Percentiles rank a stretch among this genome's conserved stretches.
Conservation (phyloP, 2,113 vertebrate species). For the Malurus cyaneus region DNA sequence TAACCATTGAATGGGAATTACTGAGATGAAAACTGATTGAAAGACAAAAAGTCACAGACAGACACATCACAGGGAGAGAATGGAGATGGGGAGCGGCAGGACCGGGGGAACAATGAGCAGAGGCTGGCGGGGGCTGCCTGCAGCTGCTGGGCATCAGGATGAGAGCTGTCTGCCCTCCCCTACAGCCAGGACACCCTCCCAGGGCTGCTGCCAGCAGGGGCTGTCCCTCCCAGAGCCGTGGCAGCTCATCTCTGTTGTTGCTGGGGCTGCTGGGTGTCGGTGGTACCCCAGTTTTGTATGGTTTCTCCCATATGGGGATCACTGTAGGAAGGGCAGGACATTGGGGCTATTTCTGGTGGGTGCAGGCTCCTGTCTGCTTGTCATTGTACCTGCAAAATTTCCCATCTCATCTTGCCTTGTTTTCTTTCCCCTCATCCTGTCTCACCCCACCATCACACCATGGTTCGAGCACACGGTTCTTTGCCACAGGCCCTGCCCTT, state of each 20-base stretch:
- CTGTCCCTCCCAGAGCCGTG: not conserved
- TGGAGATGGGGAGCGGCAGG: not conserved
- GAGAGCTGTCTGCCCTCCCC: not conserved
- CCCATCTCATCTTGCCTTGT: not conserved
- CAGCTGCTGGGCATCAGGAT: not conserved
- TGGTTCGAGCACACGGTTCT: not conserved
- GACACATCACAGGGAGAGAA: constrained; percentile 1
- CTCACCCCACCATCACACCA: not conserved
- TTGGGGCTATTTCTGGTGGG: not conserved
- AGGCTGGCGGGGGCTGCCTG: not conserved
- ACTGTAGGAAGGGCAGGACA: not conserved
- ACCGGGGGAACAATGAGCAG: not conserved
- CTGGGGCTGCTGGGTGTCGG: accelerated
- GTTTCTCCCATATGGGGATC: not conserved
- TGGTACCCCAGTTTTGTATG: not conserved
- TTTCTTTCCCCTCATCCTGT: not conserved
- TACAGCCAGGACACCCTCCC: not conserved
- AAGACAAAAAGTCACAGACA: constrained; percentile 42
- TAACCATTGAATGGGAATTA: constrained; percentile 70
- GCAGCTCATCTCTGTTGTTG: not conserved
- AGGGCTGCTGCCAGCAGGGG: not conserved
- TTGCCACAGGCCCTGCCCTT: accelerated
- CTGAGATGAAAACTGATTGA: constrained; percentile 72
- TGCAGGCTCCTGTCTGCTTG: not conserved
- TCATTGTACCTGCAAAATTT: not conserved